Evolutionary conservation across 35 echinoderm and acorn worm species (phyloP).

Genomic region (Heliocidaris erythrogramma): DNA sequence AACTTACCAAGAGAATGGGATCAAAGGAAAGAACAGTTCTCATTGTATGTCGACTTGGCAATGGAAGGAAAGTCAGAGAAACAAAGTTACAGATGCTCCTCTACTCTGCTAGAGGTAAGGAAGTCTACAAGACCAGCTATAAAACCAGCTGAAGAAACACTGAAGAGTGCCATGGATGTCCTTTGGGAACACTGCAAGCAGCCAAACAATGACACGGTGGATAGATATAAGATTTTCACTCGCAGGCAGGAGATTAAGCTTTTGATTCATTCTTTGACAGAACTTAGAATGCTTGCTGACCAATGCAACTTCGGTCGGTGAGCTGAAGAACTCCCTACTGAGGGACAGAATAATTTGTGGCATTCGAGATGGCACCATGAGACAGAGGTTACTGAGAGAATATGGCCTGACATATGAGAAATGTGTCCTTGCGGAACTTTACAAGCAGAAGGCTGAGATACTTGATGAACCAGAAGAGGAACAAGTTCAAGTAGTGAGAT

Average conservation of each 20-base stretch:
- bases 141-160: not conserved
- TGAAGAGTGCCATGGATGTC: not conserved
- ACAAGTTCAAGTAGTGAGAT: not conserved
- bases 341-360: too few species aligned
- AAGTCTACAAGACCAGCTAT: not conserved
- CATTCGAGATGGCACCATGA: too few species aligned
- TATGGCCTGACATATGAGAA: not conserved
- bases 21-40: not conserved
- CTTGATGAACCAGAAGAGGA: not conserved
- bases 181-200: not conserved
- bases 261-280: slow-evolving; percentile 16
- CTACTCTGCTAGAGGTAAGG: not conserved
- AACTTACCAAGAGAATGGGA: slow-evolving; percentile 19
- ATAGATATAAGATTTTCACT: slow-evolving; percentile 15
- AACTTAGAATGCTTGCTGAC: not conserved
- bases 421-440: not conserved
- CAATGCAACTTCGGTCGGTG: slow-evolving; percentile 22
- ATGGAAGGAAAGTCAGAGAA: not conserved
- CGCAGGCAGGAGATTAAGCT: not conserved
- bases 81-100: not conserved
- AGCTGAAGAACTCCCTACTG: too few species aligned
- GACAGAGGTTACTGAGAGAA: too few species aligned
- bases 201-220: not conserved
- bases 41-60: not conserved
- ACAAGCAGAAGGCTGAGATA: not conserved